Evolutionary conservation across 2,113 vertebrate genomes (phyloP).

Genomic region (Aythya baeri): DNA sequence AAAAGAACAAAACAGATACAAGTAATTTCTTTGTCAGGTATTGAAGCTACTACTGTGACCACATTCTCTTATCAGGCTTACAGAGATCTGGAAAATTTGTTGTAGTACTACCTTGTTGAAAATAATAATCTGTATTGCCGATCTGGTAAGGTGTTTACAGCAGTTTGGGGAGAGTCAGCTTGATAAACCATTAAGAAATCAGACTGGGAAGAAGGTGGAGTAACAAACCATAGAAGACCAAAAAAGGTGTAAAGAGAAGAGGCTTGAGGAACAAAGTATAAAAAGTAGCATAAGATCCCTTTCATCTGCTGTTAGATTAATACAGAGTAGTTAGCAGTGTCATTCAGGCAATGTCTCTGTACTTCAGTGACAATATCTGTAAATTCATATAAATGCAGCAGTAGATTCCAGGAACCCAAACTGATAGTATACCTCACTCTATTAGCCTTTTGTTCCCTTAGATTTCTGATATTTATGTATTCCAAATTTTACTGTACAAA

Average conservation of each 20-base stretch:
- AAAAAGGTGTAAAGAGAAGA: not conserved
- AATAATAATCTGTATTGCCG: not conserved
- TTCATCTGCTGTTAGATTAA: not conserved
- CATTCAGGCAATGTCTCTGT: not conserved
- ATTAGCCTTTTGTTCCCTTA: not conserved
- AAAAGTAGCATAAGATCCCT: not conserved
- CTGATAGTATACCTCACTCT: fast-evolving
- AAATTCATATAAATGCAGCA: not conserved
- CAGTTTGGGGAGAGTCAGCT: not conserved
- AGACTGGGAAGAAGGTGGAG: not conserved
- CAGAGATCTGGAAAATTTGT: not conserved
- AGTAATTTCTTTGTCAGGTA: not conserved
- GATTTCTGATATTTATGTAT: not conserved
- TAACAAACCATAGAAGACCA: not conserved
- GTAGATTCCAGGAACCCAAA: not conserved
- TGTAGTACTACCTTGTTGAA: not conserved
- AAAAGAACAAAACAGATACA: not conserved
- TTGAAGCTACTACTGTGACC: not conserved
- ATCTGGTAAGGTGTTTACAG: not conserved
- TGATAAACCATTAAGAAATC: not conserved
- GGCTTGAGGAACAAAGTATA: not conserved
- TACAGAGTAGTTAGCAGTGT: not conserved
- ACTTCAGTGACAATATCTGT: not conserved
- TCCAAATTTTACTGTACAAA: not conserved
- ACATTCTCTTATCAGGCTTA: not conserved